These are phyloP conservation scores for Panurus biarmicus DNA, from an alignment of 2,113 vertebrate genomes.

Conservation along the genomic window DNA sequence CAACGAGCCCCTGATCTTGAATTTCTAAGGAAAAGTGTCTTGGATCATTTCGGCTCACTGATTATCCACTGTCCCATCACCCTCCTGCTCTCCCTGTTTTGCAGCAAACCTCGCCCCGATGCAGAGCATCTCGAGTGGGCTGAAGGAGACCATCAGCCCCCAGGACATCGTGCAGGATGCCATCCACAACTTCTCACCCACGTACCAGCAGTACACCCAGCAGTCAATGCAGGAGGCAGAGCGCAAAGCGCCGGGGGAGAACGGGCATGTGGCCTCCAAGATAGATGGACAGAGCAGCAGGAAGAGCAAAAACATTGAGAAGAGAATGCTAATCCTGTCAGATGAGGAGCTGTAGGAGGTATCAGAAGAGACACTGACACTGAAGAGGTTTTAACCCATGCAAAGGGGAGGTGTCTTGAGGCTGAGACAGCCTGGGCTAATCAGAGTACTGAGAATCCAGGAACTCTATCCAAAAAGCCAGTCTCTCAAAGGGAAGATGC, in stretches of 20 bases:
- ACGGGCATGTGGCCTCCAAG: constrained; percentile 53
- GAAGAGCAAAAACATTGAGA: constrained; percentile 80
- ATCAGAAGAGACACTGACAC: background rate
- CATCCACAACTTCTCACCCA: constrained; percentile 87
- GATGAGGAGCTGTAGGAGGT: constrained; percentile 84
- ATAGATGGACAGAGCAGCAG: background rate
- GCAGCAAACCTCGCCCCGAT: constrained; percentile 80
- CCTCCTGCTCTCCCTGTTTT: background rate
- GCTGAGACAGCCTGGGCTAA: background rate
- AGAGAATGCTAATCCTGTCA: constrained; percentile 84
- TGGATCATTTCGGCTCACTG: background rate
- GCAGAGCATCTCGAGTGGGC: constrained; percentile 93
- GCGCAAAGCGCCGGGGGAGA: constrained; percentile 41
- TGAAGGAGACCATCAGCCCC: constrained; percentile 92
- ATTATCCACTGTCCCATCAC: background rate
- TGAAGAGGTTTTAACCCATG: background rate
- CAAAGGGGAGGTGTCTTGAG: background rate
- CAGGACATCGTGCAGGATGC: constrained; percentile 92
- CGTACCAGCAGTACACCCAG: constrained; percentile 89
- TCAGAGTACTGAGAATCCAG: background rate
- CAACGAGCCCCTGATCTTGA: background rate
- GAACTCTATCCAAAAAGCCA: background rate
- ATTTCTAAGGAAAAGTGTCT: background rate
- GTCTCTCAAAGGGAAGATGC: background rate
- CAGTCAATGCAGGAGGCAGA: constrained; percentile 87